Conservation (phyloP, 2,888 invertebrate genomes). For the Lumbricus terrestris region DNA sequence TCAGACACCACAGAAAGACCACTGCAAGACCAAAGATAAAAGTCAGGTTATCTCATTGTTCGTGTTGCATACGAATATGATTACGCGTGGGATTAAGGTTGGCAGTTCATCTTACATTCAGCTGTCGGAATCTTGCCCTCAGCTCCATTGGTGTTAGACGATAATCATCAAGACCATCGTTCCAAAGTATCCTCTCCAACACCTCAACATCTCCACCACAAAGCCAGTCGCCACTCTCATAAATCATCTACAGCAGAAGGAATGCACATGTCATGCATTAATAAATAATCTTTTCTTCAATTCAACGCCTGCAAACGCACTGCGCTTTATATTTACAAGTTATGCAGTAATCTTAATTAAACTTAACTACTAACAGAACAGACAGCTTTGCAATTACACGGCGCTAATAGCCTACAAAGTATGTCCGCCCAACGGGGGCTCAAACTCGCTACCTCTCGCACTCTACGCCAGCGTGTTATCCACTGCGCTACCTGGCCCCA, state of each 20-base stretch:
- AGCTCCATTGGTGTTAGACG: conserved; percentile 93
- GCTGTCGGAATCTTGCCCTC: conserved; percentile 70
- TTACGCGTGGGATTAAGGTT: not conserved
- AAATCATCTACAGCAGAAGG: conserved; percentile 71
- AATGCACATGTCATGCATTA: not conserved
- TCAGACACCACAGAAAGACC: not conserved
- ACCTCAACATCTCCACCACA: conserved; percentile 92
- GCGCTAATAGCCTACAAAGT: too few relatives aligned
- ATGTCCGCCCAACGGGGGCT: too few relatives aligned
- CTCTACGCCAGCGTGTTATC: too few relatives aligned
- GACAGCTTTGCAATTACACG: too few relatives aligned
- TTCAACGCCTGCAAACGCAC: too few relatives aligned
- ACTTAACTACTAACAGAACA: too few relatives aligned
- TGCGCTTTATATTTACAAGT: too few relatives aligned
- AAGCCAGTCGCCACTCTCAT: conserved; percentile 90
- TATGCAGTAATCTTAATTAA: too few relatives aligned
- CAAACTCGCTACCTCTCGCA: too few relatives aligned
- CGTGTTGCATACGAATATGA: not conserved
- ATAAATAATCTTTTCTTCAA: too few relatives aligned
- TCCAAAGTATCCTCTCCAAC: conserved; percentile 82
- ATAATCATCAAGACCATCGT: conserved; percentile 91
- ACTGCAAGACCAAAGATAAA: not conserved
- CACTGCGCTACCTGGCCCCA: too few relatives aligned
- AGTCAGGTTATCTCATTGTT: not conserved
- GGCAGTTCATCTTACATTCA: conserved; percentile 47